Percentiles rank a stretch among this genome's conserved stretches.
These are phyloP conservation scores for Sceloporus tristichus DNA, from an alignment of 2,113 vertebrate genomes.

Conservation along the genomic window DNA sequence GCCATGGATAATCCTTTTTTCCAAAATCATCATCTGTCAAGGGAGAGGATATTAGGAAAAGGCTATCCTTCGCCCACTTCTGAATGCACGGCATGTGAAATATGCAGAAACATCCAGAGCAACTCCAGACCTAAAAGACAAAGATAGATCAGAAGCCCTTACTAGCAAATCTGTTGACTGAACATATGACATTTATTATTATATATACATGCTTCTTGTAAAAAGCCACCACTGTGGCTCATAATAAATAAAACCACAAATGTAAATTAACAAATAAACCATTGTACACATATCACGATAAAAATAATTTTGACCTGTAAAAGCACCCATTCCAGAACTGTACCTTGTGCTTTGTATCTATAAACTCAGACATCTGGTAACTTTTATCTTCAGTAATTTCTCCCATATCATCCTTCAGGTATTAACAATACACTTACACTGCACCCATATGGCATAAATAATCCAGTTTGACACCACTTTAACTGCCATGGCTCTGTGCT, in stretches of 20 bases:
- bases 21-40: constrained; percentile 91
- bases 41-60: constrained; percentile 91
- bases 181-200: neutral
- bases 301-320: too few relatives aligned
- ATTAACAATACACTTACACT: neutral
- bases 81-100: constrained; percentile 97
- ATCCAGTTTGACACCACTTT: too few relatives aligned
- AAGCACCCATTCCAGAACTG: neutral
- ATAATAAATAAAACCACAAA: too few relatives aligned
- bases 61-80: constrained; percentile 95
- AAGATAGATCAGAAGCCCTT: constrained; percentile 21
- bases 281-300: too few relatives aligned
- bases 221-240: too few relatives aligned
- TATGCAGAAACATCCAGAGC: constrained; percentile 92
- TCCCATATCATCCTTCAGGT: neutral
- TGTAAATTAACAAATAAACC: too few relatives aligned
- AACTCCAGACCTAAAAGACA: constrained; percentile 91
- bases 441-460: too few relatives aligned
- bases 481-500: too few relatives aligned
- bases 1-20: constrained; percentile 93
- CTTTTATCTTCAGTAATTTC: neutral
- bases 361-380: neutral
- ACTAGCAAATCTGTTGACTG: neutral
- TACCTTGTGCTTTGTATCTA: neutral
- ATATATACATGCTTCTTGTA: too few relatives aligned